Evolutionary conservation across 2,888 invertebrate genomes (phyloP), one percentile per base, ranked within the genome.

Genomic region (Acanthosepion pharaonis): DNA sequence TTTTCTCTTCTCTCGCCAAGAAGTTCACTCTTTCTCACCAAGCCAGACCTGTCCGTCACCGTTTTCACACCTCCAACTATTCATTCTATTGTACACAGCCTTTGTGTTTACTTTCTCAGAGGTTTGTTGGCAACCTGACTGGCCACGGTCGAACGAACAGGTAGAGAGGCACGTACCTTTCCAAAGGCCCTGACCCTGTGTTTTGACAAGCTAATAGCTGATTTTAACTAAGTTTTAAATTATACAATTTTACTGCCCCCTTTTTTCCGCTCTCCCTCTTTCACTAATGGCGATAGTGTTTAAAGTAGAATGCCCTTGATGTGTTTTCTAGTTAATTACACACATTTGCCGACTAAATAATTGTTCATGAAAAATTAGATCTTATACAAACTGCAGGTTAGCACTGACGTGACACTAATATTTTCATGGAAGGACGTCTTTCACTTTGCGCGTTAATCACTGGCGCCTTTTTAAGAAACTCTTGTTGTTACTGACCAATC

Each of bases 41-140:
- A n/a, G 15, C 33, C 78, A 78, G 11, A 78, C 78, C 33, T 33
- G n/a, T 33, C 78, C 33, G n/a, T 78, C 78, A 78, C 23, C 78
- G n/a, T 78, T 78, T 78, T 78, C 78, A 78, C 78, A 78, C 78
- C 78, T 78, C 78, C 78, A 78, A 78, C 78, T 78, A 78, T 78
- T 78, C 33, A 15, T 78, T 78, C 78, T n/a, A 78, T 78, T 78
- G 78, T 78, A n/a, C 78, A 78, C 78, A 78, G n/a, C 78, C 33
- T 78, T 78, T 78, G 78, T 78, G 78, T n/a, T 78, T 33, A n/a
- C n/a, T 78, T 78, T 78, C 78, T 78, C 78, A 78, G 78, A 78
- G 78, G n/a, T 33, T 78, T 78, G n/a, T 23, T 78, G 78, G n/a
- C 78, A 78, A 78, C 78, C 2, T 33, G 78, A n/a, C 33, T 78